Base-by-base conservation (phyloP, 2,113 vertebrate species). In the Phycodurus eques region DNA sequence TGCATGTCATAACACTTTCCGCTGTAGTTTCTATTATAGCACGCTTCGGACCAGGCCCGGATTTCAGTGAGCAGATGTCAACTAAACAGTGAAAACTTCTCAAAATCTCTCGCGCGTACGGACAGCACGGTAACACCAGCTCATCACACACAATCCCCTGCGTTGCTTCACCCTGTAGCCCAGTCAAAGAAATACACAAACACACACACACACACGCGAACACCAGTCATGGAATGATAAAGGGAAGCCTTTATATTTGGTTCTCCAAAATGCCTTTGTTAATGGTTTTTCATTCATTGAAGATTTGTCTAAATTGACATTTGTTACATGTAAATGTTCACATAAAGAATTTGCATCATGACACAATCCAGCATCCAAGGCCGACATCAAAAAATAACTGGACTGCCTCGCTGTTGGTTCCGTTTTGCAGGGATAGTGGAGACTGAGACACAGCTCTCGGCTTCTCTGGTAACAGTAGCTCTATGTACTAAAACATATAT, bases 331-430 rank as follows among this genome's bases (percentile, higher is more conserved):
- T 83, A 84, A 86, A 83, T 84, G 86, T 88, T 86, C 79, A 79
- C 79, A 82, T 82, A 75, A 17, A 75, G 59, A 86, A 89, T 78
- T 88, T 80, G 73, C 75, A 82, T 78, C 77, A 71, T 81, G 85
- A 88, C 84, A 85, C 76, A 74, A 89, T 81, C 70, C 74, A 82
- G 79, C 77, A 83, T 75, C 80, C 81, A 84, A 85, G 81, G 78
- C 84, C 71, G 78, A 87, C 83, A 82, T 93, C 91, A 91, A 75
- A 90, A 92, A 94, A 93, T 93, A 92, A 93, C 93, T 94, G 90
- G 92, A 93, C 92, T 93, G 92, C 91, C 91, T 79, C 72, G 87
- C 86, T 89, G 86, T 89, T 85, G 81, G 88, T 91, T 92, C 87
- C 84, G 68, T 82, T 87, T 88, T 87, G 87, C 92, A 92, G 91